Conservation (phyloP, 2,797 vertebrate species). For the Apodemus agrarius region DNA sequence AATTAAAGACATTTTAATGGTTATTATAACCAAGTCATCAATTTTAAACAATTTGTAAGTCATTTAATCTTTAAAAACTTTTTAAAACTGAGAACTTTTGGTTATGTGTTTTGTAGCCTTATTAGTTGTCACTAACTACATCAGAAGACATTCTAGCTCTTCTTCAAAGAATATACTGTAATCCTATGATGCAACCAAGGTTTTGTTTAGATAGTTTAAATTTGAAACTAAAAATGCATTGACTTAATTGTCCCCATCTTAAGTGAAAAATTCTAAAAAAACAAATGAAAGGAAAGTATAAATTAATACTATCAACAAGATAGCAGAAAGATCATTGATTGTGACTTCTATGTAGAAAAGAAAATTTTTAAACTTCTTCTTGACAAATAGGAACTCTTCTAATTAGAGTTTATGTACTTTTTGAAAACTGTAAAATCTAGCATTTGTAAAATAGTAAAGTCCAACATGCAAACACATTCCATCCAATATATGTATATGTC, state of each 20-base stretch:
- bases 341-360: constrained; percentile 70
- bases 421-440: constrained; percentile 1
- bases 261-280: constrained; percentile 65
- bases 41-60: background rate
- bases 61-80: background rate
- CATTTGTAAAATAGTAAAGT: constrained; percentile 46
- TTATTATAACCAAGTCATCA: background rate
- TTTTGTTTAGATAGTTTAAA: constrained; percentile 16
- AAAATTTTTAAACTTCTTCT: constrained; percentile 56
- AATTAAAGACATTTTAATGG: constrained; percentile 30
- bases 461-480: background rate
- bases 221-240: constrained; percentile 67
- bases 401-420: constrained; percentile 22
- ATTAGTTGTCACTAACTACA: background rate
- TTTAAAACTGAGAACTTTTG: background rate
- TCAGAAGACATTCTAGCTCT: background rate
- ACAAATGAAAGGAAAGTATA: constrained; percentile 67
- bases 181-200: background rate
- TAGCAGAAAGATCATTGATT: constrained; percentile 74
- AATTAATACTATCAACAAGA: constrained; percentile 66
- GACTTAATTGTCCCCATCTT: constrained; percentile 64
- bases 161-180: constrained; percentile 47
- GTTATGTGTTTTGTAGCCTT: background rate
- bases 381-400: constrained; percentile 8
- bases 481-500: background rate